A percentile compares a stretch with the other conserved stretches of the same genome.
These are phyloP conservation scores for Nasonia longicornis DNA, from an alignment of 1,140 invertebrate species.

Conservation along the genomic window DNA sequence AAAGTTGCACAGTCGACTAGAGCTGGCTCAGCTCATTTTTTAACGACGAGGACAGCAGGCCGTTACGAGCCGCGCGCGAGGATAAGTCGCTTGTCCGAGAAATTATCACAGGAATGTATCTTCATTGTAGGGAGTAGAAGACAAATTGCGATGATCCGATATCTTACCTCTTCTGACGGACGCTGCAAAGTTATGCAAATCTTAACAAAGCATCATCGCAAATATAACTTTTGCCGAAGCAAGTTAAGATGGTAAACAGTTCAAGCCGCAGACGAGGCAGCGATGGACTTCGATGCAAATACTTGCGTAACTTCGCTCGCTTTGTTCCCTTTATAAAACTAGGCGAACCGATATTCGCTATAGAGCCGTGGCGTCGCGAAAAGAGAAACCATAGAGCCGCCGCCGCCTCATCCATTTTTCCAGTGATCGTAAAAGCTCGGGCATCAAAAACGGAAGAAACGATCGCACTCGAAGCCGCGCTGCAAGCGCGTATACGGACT, in stretches of 20 bases:
- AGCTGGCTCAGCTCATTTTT: constrained; percentile 9
- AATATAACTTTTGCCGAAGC: too few relatives aligned
- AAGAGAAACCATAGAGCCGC: neutral
- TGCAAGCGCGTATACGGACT: neutral
- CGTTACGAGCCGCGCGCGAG: neutral
- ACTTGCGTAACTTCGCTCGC: too few relatives aligned
- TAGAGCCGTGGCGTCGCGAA: too few relatives aligned
- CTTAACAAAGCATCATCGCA: too few relatives aligned
- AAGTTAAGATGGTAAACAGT: too few relatives aligned
- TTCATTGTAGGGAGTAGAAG: neutral
- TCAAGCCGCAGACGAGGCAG: too few relatives aligned
- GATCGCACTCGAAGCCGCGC: neutral
- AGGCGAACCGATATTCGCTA: too few relatives aligned
- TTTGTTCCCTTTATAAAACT: too few relatives aligned
- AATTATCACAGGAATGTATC: neutral
- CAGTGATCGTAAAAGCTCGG: neutral
- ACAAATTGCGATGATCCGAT: neutral
- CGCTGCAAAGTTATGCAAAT: too few relatives aligned
- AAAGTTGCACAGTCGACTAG: constrained; percentile 1
- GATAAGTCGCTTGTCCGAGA: neutral
- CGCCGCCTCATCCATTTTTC: neutral
- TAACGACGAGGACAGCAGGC: neutral
- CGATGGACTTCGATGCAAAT: too few relatives aligned
- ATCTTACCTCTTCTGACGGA: neutral
- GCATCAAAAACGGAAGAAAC: neutral